Conservation (phyloP, 2,113 vertebrate genomes). For the Elephas maximus region DNA sequence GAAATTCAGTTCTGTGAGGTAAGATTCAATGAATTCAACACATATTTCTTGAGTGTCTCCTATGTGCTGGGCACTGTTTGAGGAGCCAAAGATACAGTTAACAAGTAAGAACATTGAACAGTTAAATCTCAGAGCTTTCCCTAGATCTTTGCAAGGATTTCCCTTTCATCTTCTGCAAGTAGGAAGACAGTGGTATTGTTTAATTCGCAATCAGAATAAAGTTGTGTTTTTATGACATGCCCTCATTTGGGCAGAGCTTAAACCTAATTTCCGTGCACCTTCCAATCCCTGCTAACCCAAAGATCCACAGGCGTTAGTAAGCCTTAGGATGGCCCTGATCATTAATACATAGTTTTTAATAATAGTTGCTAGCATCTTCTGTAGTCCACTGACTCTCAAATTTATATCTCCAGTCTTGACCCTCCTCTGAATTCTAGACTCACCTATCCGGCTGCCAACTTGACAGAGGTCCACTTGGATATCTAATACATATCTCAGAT, state of each 20-base stretch:
- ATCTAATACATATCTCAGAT: neutral
- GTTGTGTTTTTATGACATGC: neutral
- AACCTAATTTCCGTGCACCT: neutral
- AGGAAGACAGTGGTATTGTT: neutral
- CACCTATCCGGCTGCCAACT: neutral
- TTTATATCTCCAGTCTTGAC: neutral
- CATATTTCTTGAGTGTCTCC: neutral
- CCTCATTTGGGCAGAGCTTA: neutral
- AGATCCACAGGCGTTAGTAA: neutral
- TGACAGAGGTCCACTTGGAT: neutral
- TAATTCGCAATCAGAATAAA: neutral
- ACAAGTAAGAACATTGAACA: neutral
- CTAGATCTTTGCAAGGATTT: neutral
- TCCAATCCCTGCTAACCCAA: neutral
- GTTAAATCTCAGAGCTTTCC: neutral
- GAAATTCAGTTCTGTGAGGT: neutral
- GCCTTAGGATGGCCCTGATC: slow-evolving; percentile 6
- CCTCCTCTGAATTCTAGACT: neutral
- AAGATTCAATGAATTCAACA: neutral
- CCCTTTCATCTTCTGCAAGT: neutral
- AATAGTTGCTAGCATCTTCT: neutral
- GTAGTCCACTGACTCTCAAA: neutral
- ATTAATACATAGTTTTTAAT: neutral
- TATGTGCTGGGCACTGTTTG: neutral
- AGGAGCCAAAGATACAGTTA: neutral